Percentiles rank a stretch among this genome's conserved stretches.
Conservation (phyloP, 2,797 vertebrate genomes). For the Poeciliopsis paucimaculata region DNA sequence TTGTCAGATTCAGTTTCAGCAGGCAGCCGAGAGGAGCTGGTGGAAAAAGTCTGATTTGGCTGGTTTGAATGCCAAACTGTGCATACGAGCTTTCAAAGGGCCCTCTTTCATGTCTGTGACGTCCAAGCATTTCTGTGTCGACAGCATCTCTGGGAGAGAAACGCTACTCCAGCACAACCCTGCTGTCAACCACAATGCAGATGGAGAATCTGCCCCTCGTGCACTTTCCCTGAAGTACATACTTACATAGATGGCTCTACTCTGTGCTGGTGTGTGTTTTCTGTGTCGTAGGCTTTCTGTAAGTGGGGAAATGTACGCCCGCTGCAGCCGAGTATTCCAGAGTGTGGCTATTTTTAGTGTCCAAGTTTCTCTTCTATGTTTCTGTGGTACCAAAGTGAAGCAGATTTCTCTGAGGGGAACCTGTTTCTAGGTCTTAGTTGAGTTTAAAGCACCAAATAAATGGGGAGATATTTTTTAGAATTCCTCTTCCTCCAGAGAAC, state of each 20-base stretch:
- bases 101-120: slow-evolving; percentile 62
- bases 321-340: slow-evolving; percentile 50
- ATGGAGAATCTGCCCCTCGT: slow-evolving; percentile 73
- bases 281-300: slow-evolving; percentile 47
- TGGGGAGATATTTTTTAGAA: background rate
- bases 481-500: slow-evolving; percentile 40
- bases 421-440: slow-evolving; percentile 31
- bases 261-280: slow-evolving; percentile 44
- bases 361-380: slow-evolving; percentile 35
- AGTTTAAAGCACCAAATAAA: slow-evolving; percentile 18
- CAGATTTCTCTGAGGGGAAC: slow-evolving; percentile 16
- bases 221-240: slow-evolving; percentile 68
- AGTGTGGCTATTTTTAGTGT: slow-evolving; percentile 69
- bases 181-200: slow-evolving; percentile 73
- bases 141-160: slow-evolving; percentile 64
- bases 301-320: slow-evolving; percentile 42
- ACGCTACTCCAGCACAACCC: slow-evolving; percentile 54
- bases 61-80: slow-evolving; percentile 63
- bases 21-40: slow-evolving; percentile 54
- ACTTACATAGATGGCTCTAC: slow-evolving; percentile 68
- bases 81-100: slow-evolving; percentile 58
- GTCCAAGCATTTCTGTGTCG: slow-evolving; percentile 61
- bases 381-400: slow-evolving; percentile 38
- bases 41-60: slow-evolving; percentile 59
- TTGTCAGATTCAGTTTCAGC: slow-evolving; percentile 74